Conservation (phyloP, 2,888 invertebrate species). For the Tenthredo mesomela region DNA sequence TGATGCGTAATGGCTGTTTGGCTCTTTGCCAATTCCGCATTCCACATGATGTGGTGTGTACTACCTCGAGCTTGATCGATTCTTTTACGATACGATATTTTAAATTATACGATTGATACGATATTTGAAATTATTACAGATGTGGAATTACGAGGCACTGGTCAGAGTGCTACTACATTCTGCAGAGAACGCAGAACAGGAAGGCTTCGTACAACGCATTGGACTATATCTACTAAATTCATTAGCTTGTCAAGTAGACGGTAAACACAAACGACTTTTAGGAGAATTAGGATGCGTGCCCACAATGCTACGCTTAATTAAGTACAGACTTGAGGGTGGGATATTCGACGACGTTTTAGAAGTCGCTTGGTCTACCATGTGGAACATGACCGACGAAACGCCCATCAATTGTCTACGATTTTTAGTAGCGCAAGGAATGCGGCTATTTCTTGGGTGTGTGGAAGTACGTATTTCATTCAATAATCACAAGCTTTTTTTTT, state of each 20-base stretch:
- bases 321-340: constrained; percentile 87
- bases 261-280: constrained; percentile 93
- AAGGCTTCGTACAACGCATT: constrained; percentile 96
- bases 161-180: constrained; percentile 91
- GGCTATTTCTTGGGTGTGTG: constrained; percentile 92
- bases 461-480: constrained; percentile 80
- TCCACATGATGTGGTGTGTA: constrained; percentile 94
- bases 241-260: constrained; percentile 97
- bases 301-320: constrained; percentile 94
- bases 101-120: no score
- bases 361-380: constrained; percentile 99
- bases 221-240: constrained; percentile 97
- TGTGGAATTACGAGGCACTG: constrained; percentile 93
- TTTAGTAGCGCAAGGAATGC: constrained; percentile 93
- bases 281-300: constrained; percentile 92
- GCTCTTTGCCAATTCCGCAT: constrained; percentile 97
- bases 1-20: constrained; percentile 98
- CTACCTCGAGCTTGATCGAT: constrained; percentile 14
- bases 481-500: constrained; percentile 37
- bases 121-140: constrained; percentile 80
- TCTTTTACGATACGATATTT: no score
- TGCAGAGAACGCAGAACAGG: constrained; percentile 89
- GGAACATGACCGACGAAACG: constrained; percentile 99
- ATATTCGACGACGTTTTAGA: constrained; percentile 97
- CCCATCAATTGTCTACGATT: constrained; percentile 96